Evolutionary conservation across 2,888 invertebrate species (phyloP).

Genomic region (Schizaphis graminum): DNA sequence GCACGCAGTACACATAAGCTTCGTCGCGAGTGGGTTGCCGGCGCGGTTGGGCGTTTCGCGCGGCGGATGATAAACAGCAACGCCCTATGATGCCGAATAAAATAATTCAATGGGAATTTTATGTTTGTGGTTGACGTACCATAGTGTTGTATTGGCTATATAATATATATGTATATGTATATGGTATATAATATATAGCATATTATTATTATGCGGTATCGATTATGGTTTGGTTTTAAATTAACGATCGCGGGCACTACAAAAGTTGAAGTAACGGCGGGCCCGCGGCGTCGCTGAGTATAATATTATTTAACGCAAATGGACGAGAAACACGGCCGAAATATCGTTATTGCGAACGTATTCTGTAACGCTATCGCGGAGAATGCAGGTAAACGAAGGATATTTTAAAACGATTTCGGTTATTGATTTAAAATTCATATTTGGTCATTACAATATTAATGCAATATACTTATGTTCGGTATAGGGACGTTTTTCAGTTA

Average conservation of each 20-base stretch:
- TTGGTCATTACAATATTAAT: neutral
- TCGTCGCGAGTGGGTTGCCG: neutral
- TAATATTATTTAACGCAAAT: neutral
- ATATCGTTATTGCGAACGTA: neutral
- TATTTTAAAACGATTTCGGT: neutral
- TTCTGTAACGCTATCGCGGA: neutral
- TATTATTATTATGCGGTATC: neutral
- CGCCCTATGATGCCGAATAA: neutral
- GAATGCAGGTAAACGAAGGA: neutral
- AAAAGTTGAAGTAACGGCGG: neutral
- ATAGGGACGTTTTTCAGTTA: no score
- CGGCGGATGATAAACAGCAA: neutral
- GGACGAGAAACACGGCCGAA: neutral
- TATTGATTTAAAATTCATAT: neutral
- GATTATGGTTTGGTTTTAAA: neutral
- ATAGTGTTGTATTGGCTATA: neutral
- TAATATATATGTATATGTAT: neutral
- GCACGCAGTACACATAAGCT: neutral
- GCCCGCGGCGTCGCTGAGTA: neutral
- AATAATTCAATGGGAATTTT: slow-evolving; percentile 20
- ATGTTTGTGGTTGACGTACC: neutral
- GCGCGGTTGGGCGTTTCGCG: neutral
- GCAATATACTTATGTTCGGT: no score
- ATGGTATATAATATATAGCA: no score
- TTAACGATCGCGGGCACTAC: neutral